These are phyloP conservation scores for Xiphophorus maculatus DNA, from an alignment of 2,113 vertebrate species.

Conservation along the genomic window DNA sequence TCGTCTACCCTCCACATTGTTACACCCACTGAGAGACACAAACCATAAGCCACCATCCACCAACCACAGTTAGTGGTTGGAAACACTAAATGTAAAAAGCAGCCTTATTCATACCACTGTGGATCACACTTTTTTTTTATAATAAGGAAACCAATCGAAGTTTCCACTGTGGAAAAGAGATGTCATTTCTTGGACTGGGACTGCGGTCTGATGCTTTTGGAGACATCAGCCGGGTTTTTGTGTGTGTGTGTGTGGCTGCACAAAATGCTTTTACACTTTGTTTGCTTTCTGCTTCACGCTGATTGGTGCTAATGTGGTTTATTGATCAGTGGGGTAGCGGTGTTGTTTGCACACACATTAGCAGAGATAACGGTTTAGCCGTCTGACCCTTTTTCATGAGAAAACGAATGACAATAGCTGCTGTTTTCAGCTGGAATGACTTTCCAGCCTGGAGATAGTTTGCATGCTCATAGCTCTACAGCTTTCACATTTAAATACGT, in stretches of 20 bases:
- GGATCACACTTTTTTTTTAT: constrained; percentile 34
- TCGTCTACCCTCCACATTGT: background rate
- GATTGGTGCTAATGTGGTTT: background rate
- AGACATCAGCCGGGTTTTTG: constrained; percentile 36
- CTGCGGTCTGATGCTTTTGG: constrained; percentile 31
- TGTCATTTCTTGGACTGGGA: constrained; percentile 12
- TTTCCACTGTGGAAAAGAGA: constrained; percentile 55
- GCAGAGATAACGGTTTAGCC: constrained; percentile 7
- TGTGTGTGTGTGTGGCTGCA: constrained; percentile 7
- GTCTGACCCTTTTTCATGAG: constrained; percentile 3
- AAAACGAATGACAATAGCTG: constrained; percentile 26
- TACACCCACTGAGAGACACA: background rate
- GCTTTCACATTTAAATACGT: constrained; percentile 25
- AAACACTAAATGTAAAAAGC: constrained; percentile 24
- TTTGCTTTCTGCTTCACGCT: background rate
- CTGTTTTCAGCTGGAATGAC: background rate
- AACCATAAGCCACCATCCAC: constrained; percentile 10
- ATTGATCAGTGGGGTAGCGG: background rate
- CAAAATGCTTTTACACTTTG: background rate
- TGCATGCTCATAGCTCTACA: constrained; percentile 26
- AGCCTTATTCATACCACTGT: constrained; percentile 30
- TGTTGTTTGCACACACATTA: constrained; percentile 3
- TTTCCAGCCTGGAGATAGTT: constrained; percentile 3
- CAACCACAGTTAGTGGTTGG: constrained; percentile 35
- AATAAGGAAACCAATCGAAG: constrained; percentile 26